Base-by-base conservation (phyloP, 2,888 invertebrate species). In the Globia sparganii region DNA sequence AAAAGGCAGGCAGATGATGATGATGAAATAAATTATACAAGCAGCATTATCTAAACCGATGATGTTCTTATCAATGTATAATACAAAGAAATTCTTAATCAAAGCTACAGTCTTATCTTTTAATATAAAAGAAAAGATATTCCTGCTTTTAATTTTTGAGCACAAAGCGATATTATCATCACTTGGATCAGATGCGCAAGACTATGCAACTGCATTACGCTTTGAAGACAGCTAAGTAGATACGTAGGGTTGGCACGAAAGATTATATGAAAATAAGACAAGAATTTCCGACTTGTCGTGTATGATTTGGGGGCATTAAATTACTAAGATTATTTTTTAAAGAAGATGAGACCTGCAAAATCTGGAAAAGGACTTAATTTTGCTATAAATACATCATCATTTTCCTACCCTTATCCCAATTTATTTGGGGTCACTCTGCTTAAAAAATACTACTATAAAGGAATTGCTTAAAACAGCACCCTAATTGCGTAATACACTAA, bases 171-270 rank as follows among this genome's bases (percentile, higher is more conserved):
- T 76, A 67, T 72, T 75, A 86, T 81, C 70, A 77, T 72, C 62
- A n/a, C 28, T 72, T 62, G 37, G 80, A 86, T 86, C 72, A 18
- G 74, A 72, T 69, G 78, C 76, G 78, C 80, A 82, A 82, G 84
- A 70, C 64, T 86, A 75, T 78, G 86, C 84, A 80, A 80, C 73
- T 76, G 86, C 84, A 78, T 79, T 79, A 83, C 78, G 64, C 80
- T 56, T 25, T 69, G 53, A 71, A 72, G 53, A 84, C 59, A 25
- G 49, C 43, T 73, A 61, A 73, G 75, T 49, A 67, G 69, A 61
- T n/a, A 4, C 4, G 1, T 61, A 84, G 84, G 84, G 84, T 53
- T 86, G 80, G 1, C 67, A 67, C 25, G 1, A 31, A n/a, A 28
- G 5, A 21, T 58, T 37, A 4, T 21, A 3, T 0, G 4, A 61